Base-by-base conservation (phyloP, 2,888 invertebrate species). In the Acheta domesticus region DNA sequence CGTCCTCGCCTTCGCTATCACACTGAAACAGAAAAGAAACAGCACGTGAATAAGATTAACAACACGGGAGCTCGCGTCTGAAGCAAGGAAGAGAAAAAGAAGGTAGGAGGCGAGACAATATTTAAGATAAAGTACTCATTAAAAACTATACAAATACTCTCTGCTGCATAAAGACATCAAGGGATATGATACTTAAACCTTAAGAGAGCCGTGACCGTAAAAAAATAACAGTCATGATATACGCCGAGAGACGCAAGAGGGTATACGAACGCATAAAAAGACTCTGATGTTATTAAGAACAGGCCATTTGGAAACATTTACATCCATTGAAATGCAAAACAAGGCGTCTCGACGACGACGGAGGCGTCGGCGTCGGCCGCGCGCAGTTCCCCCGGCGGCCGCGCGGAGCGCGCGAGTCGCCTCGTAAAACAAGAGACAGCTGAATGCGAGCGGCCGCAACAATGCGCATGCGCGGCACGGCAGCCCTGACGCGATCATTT, bases 1-100 rank as follows among this genome's bases (percentile, higher is more conserved):
- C 95, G 89, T 94, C 95, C 89, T 94, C 94, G 89, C 93, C 94
- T 91, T 94, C 94, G 91, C 94, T 95, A 94, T 95, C 95, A 94
- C 95, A 95, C 95, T 95, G 92, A 84, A 92, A 93, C 87, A 89
- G 87, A 87, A 88, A 81, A 76, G 77, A 78, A 80, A 23, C 79
- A 79, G 36, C 36, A 36, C 36, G 80, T 81, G 79, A 81, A 82
- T 79, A 79, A 80, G 83, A 81, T 82, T 77, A 83, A 83, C 82
- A 83, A 62, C 14, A 20, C 16, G 77, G 76, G 48, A 78, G 81
- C 36, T 80, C 79, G 80, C 80, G 49, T 80, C 79, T 74, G 36
- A 36, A 5, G 36, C 36, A 36, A 36, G 36, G 36, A 36, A 8
- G 36, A 36, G 36, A 36, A 36, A 36, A 36, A 81, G 79, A 62